These are phyloP conservation scores for Leptodactylus fuscus DNA, from an alignment of 2,113 vertebrate species.

Conservation along the genomic window DNA sequence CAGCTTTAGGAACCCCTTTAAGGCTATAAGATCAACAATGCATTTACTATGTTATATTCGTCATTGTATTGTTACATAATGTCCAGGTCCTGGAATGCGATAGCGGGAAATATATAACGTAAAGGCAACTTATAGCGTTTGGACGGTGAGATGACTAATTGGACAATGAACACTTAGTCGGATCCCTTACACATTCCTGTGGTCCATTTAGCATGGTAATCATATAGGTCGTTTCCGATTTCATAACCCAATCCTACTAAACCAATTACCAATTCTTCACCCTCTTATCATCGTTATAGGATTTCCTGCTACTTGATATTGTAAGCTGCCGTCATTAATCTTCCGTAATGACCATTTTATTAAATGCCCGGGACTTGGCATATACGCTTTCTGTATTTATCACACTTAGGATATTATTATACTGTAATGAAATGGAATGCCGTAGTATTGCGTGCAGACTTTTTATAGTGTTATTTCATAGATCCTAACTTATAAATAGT, in stretches of 20 bases:
- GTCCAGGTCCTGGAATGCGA: background rate
- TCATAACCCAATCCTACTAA: constrained; percentile 27
- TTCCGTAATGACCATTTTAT: constrained; percentile 7
- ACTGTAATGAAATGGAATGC: background rate
- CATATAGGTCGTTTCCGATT: constrained; percentile 5
- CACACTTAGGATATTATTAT: background rate
- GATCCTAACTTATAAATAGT: no score
- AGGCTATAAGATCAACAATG: background rate
- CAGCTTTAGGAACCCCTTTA: background rate
- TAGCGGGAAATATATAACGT: background rate
- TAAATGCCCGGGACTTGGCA: background rate
- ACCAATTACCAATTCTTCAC: constrained; percentile 20
- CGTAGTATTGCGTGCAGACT: background rate
- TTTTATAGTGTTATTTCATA: no score
- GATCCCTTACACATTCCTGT: constrained; percentile 14
- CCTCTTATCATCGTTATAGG: background rate
- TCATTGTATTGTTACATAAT: background rate
- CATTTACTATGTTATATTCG: no score
- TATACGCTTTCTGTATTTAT: background rate
- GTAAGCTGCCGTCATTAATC: constrained; percentile 3
- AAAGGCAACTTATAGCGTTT: background rate
- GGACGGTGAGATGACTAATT: background rate
- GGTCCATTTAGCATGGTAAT: constrained; percentile 30
- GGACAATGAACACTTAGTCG: background rate
- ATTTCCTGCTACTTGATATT: constrained; percentile 35